A percentile compares a stretch with the other conserved stretches of the same genome.
phyloP scores from a whole-genome alignment of 2,888 invertebrate genomes.

The Linnaemya vulpina region DNA sequence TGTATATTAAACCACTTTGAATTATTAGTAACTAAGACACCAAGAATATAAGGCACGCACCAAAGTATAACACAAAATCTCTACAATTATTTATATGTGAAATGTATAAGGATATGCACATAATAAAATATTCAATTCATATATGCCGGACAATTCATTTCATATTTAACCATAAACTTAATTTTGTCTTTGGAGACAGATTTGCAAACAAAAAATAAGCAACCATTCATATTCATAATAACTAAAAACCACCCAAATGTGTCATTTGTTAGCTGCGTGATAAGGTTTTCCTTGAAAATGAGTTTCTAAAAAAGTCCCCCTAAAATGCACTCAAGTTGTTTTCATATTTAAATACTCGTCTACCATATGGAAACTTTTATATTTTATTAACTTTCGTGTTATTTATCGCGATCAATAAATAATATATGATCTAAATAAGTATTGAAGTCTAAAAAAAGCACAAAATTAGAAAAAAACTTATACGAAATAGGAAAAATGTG shows the following conservation, averaged over 20 bases:
- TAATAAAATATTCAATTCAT: no score
- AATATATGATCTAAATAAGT: conserved; percentile 79
- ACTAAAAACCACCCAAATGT: conserved; percentile 41
- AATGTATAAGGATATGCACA: no score
- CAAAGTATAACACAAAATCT: conserved; percentile 42
- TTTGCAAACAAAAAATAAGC: neutral
- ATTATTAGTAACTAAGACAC: neutral
- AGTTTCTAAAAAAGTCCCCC: conserved; percentile 34
- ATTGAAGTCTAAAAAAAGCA: conserved; percentile 55
- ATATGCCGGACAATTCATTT: neutral
- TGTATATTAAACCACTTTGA: conserved; percentile 37
- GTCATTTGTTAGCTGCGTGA: conserved; percentile 60
- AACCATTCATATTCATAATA: neutral
- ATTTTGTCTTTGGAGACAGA: conserved; percentile 24
- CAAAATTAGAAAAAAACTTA: conserved; percentile 37
- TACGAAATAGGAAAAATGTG: neutral
- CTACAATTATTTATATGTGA: conserved; percentile 3
- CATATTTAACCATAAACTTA: neutral
- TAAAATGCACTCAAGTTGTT: conserved; percentile 63
- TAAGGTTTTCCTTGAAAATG: conserved; percentile 61
- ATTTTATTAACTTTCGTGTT: conserved; percentile 80
- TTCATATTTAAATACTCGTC: conserved; percentile 17
- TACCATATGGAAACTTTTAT: conserved; percentile 46
- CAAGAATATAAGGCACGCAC: conserved; percentile 33
- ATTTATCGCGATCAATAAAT: conserved; percentile 83